Evolutionary conservation across 2,888 invertebrate genomes (phyloP), one percentile per base, ranked within the genome.

Genomic region (Coleophora flavipennella): DNA sequence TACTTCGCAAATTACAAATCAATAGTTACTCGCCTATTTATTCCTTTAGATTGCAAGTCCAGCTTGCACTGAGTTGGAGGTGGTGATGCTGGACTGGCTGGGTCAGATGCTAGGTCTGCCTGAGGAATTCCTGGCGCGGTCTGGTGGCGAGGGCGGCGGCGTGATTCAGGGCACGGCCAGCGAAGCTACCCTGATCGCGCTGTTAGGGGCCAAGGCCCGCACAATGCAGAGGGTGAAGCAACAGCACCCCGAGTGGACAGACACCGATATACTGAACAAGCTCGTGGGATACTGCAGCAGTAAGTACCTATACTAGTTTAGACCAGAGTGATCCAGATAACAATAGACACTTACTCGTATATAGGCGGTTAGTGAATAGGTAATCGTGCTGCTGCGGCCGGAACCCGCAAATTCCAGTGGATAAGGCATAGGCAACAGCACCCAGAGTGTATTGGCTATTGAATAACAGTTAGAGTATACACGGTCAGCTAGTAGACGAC

Each of bases 81-180:
- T 97, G 1, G 91, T 95, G 13, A 96, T 96, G 92, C 76, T 97
- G 62, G 96, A 98, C 76, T 98, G 97, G 98, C 76, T 98, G 50
- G 97, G 95, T 33, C 94, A 96, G 81, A 93, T 97, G 92, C 66
- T 98, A 39, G 91, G 92, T 1, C 84, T 98, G 4, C 97, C 98
- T 0, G 85, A 91, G 12, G 89, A 90, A 51, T 97, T 97, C 75
- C 80, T 97, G 36, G 92, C 94, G 1, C 88, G 90, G 46, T 91
- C 92, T 0, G 95, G 94, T 0, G 92, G 92, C 42, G 94, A 93
- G 40, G 95, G 92, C 2, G 93, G 93, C n/a, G 95, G 95, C 9
- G 95, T 96, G 8, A 95, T 96, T 51, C 90, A 96, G 86, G 95
- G 96, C 38, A 96, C 97, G 0, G 97, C 97, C 28, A 96, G 96